phyloP scores from a whole-genome alignment of 2,797 vertebrate genomes.

The Periparus ater region DNA sequence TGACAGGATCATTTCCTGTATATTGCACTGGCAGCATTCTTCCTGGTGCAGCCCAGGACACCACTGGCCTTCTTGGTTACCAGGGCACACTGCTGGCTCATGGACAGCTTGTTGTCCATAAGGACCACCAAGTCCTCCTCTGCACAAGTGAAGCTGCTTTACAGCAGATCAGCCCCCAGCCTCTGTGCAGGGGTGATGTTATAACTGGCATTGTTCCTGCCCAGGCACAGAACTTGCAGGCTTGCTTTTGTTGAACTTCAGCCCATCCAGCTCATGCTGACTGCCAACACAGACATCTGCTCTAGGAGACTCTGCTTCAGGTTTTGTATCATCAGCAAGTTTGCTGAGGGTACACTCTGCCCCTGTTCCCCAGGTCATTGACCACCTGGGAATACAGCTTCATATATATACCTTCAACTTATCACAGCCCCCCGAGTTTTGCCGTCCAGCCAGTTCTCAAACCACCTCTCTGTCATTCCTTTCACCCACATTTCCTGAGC shows the following conservation, averaged over 20 bases:
- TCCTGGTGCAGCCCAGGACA: not conserved
- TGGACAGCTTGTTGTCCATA: not conserved
- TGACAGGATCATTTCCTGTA: not conserved
- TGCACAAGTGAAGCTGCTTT: not conserved
- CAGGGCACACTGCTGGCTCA: not conserved
- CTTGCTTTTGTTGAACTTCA: not conserved
- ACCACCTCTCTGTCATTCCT: not conserved
- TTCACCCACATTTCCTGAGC: not conserved
- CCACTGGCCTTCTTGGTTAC: no score
- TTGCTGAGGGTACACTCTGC: not conserved
- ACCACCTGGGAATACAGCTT: not conserved
- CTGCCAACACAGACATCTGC: not conserved
- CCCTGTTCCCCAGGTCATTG: not conserved
- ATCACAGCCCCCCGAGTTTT: not conserved
- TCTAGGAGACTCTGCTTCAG: not conserved
- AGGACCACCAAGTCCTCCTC: not conserved
- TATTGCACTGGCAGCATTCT: rapidly evolving
- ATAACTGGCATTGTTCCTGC: not conserved
- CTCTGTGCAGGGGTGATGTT: not conserved
- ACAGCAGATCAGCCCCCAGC: not conserved
- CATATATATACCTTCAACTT: not conserved
- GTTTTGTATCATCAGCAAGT: not conserved
- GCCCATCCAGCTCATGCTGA: not conserved
- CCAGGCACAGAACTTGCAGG: not conserved
- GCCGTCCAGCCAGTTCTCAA: not conserved